A percentile compares a stretch with the other conserved stretches of the same genome.
Conservation (phyloP, 2,113 vertebrate genomes). For the Aspiorhynchus laticeps region DNA sequence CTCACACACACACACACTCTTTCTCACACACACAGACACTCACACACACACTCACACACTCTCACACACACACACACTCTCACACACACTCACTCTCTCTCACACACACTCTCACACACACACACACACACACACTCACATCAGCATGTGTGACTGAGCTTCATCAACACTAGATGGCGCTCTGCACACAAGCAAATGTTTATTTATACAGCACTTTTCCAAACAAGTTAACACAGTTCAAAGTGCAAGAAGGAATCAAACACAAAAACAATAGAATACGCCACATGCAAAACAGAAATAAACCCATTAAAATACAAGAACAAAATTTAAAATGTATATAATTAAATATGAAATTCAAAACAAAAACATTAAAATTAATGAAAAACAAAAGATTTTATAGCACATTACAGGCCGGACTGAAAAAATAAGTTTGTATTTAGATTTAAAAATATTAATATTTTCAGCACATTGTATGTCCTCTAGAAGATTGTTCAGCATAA, state of each 20-base stretch:
- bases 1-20: neutral
- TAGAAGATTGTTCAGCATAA: neutral
- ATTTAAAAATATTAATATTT: neutral
- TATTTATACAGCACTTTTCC: neutral
- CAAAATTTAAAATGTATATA: neutral
- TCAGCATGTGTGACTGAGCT: neutral
- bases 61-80: neutral
- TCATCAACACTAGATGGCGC: slow-evolving; percentile 25
- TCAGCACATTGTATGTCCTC: neutral
- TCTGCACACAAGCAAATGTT: neutral
- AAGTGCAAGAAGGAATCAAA: neutral
- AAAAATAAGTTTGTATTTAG: neutral
- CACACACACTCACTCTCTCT: no score
- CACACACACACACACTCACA: neutral
- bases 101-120: no score
- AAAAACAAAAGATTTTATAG: neutral
- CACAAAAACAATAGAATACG: neutral
- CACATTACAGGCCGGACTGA: neutral
- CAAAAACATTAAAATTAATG: neutral
- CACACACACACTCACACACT: neutral
- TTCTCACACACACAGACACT: neutral
- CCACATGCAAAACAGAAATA: neutral
- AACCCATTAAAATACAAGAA: neutral
- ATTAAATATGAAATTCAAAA: neutral
- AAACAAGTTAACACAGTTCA: neutral